Conservation (phyloP, 2,113 vertebrate genomes). For the Sciurus niger region DNA sequence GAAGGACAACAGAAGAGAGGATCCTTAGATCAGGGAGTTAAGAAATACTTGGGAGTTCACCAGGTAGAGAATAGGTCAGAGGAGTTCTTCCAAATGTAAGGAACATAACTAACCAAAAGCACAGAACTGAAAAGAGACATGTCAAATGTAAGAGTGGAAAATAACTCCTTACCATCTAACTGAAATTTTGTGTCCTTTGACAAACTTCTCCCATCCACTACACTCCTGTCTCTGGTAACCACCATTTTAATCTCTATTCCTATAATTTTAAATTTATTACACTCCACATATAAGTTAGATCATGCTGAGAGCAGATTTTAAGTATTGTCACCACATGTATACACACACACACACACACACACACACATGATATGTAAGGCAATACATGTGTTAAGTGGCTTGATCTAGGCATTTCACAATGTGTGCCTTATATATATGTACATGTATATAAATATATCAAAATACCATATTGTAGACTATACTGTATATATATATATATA, state of each 20-base stretch:
- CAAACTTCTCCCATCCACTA: not conserved
- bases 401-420: not conserved
- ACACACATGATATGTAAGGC: not conserved
- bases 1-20: not conserved
- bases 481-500: not conserved
- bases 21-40: not conserved
- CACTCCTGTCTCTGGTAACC: not conserved
- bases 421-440: not conserved
- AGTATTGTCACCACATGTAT: too few relatives aligned
- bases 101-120: not conserved
- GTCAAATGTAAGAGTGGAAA: slow-evolving; percentile 22
- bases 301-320: not conserved
- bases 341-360: not conserved
- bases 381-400: not conserved
- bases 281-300: not conserved
- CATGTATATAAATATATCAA: not conserved
- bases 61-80: not conserved
- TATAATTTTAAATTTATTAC: not conserved
- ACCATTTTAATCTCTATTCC: not conserved
- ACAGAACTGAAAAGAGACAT: not conserved
- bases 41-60: not conserved
- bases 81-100: not conserved
- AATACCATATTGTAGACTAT: not conserved
- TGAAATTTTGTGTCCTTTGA: not conserved
- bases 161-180: not conserved